Conservation (phyloP, 2,113 vertebrate species). For the Girardinichthys multiradiatus region DNA sequence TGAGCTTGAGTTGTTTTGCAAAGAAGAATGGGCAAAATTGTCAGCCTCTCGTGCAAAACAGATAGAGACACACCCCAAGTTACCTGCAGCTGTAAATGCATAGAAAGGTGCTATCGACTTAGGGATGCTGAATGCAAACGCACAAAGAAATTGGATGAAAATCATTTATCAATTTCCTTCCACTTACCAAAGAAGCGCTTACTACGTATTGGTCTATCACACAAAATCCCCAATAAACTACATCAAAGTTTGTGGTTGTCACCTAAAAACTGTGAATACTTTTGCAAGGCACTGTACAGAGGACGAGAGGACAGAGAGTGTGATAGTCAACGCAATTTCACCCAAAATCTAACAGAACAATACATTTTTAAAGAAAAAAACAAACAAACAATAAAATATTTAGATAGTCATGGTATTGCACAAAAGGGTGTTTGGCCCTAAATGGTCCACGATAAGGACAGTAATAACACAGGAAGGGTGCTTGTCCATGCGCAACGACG, state of each 20-base stretch:
- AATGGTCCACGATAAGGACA: conserved; percentile 71
- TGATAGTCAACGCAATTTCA: conserved; percentile 36
- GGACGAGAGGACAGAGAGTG: conserved; percentile 22
- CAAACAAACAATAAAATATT: conserved; percentile 62
- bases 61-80: too few relatives aligned
- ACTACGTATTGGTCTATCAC: background rate
- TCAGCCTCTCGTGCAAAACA: background rate
- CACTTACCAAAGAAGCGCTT: background rate
- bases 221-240: background rate
- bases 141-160: too few relatives aligned
- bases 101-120: too few relatives aligned
- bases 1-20: too few relatives aligned
- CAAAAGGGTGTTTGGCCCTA: conserved; percentile 73
- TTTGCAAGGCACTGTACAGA: background rate
- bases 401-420: conserved; percentile 76
- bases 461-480: conserved; percentile 71
- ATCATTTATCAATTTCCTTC: background rate
- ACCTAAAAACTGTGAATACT: background rate
- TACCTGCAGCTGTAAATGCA: background rate
- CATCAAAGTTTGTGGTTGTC: background rate
- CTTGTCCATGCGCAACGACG: conserved; percentile 74
- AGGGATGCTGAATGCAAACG: too few relatives aligned
- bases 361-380: conserved; percentile 48
- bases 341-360: conserved; percentile 35
- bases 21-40: background rate